Base-by-base conservation (phyloP, 2,797 vertebrate genomes). In the Lagocephalus sceleratus region DNA sequence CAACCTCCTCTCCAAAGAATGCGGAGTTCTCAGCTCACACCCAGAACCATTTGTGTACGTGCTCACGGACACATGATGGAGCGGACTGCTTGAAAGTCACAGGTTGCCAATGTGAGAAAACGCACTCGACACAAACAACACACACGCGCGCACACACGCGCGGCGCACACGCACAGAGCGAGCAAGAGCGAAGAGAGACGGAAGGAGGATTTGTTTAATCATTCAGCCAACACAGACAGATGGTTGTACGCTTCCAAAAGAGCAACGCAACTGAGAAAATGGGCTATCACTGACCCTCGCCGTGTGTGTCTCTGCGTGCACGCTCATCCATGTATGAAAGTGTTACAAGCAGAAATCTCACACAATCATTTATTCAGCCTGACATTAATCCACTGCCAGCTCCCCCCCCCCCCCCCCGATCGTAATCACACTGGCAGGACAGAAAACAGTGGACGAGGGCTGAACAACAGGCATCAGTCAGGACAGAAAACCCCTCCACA, bases 151-250 rank as follows among this genome's bases (percentile, higher is more conserved):
- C 70, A 29, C 51, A 9, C 22, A 0, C 50, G 42, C 49, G 19
- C 56, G 66, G 68, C 53, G 47, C 20, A 3, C 11, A 49, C 22
- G 49, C 35, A 51, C 32, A 40, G 32, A 49, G 11, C 47, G 25
- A 57, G 16, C 47, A 22, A 38, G 25, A 64, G 52, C 59, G 62
- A 63, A 49, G 11, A 51, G 32, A 54, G 17, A 50, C 22, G 32
- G 66, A 64, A 50, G 47, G 60, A 54, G 54, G 68, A 79, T 69
- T 73, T 73, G 85, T 85, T 88, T 91, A 86, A 90, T 87, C 81
- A 43, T 80, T 64, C 10, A 41, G 64, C 63, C 80, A 90, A 88
- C 76, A 85, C 86, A 60, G 71, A 91, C 92, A 94, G 91, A 93
- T 91, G 91, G 91, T 80, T 82, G 69, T 70, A 80, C 76, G 59